Evolutionary conservation across 2,797 vertebrate genomes (phyloP), one percentile per base, ranked within the genome.

Genomic region (Schizopygopsis malacanthus): DNA sequence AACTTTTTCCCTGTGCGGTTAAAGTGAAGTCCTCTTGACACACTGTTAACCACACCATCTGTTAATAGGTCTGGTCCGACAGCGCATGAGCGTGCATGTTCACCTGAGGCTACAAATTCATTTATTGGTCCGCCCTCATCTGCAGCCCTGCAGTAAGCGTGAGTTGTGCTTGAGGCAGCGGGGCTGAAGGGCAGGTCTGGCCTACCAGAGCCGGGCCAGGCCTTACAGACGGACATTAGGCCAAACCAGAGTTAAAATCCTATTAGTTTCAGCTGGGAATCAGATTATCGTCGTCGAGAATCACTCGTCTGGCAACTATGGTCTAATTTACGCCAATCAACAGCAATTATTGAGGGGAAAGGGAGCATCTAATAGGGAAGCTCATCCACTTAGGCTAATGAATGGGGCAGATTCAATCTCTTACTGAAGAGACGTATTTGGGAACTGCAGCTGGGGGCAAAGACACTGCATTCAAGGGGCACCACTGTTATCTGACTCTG

Each of bases 371-470:
- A 96, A 96, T 96, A 96, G 95, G 94, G 93, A 94, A 94, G 92
- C 94, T 96, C 95, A 96, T 96, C 96, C 96, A 96, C 96, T 96
- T 96, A 96, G 95, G 92, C 95, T 96, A 96, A 96, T 96, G 96
- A 96, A 96, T 96, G 96, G 94, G 94, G 93, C 94, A 96, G 95
- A 96, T 96, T 96, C 94, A 96, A 96, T 96, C 95, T 95, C 89
- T 89, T 92, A 94, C 93, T 94, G 93, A 93, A 94, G 95, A 95
- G 95, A 95, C 89, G 89, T 93, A 95, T 92, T 90, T 93, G 93
- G 92, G 92, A 93, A 90, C 93, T 94, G 92, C 94, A 94, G 95
- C 95, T 95, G 95, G 95, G 94, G 86, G 92, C 85, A 82, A 93
- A 94, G 91, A 90, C 90, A 90, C 86, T 90, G 92, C 92, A 89